A percentile compares a stretch with the other conserved stretches of the same genome.
phyloP scores from a whole-genome alignment of 1,140 invertebrate genomes.

The Drosophila nasuta region DNA sequence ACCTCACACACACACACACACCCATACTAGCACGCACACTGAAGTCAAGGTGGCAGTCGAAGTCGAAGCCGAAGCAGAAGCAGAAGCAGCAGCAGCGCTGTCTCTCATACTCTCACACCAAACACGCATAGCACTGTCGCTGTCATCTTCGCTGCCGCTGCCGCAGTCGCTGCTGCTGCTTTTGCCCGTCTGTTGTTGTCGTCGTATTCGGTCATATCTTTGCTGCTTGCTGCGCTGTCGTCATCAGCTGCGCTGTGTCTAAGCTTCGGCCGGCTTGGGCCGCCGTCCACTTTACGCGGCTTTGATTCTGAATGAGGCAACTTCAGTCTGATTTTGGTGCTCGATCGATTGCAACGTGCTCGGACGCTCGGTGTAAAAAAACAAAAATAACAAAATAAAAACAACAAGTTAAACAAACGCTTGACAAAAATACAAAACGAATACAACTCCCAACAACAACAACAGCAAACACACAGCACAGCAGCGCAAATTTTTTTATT shows the following conservation, averaged over 20 bases:
- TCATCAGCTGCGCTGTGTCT: constrained; percentile 50
- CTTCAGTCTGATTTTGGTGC: constrained; percentile 85
- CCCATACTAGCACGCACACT: constrained; percentile 11
- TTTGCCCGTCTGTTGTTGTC: constrained; percentile 44
- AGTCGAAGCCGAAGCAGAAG: not conserved
- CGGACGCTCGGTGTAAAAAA: constrained; percentile 64
- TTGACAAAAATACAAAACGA: constrained; percentile 33
- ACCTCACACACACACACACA: constrained; percentile 12
- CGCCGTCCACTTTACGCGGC: constrained; percentile 71
- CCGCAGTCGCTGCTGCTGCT: constrained; percentile 38
- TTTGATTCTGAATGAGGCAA: constrained; percentile 81
- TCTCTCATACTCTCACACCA: constrained; percentile 14
- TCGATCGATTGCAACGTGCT: constrained; percentile 84
- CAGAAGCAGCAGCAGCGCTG: not conserved
- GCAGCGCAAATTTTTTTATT: constrained; percentile 26
- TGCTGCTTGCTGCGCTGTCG: constrained; percentile 54
- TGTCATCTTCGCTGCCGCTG: constrained; percentile 21
- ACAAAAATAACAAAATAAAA: constrained; percentile 11
- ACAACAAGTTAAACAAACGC: constrained; percentile 20
- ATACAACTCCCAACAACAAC: constrained; percentile 35
- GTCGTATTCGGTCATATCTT: constrained; percentile 82
- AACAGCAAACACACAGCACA: constrained; percentile 30
- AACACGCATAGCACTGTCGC: constrained; percentile 24
- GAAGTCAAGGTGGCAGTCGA: constrained; percentile 32
- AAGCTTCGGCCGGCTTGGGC: constrained; percentile 53